Conservation (phyloP, 1,140 invertebrate species). For the Acromyrmex echinatior region DNA sequence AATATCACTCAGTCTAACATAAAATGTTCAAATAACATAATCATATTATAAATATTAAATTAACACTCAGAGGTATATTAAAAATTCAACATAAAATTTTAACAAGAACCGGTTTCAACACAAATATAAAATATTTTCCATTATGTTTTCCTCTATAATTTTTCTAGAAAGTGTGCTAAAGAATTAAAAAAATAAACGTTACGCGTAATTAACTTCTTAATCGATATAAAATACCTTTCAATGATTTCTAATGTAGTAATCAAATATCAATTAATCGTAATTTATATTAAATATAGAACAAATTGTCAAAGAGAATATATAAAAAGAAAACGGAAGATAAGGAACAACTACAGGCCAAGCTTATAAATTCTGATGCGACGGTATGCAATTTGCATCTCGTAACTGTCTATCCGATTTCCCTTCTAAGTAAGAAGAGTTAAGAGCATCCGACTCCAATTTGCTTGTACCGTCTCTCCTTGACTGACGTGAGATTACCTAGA, state of each 20-base stretch:
- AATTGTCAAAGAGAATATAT: conserved; percentile 52
- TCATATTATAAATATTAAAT: no score
- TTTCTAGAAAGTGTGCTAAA: neutral
- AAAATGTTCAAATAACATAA: no score
- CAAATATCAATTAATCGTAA: conserved; percentile 32
- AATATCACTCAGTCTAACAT: no score
- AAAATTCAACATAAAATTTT: no score
- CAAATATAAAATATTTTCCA: no score
- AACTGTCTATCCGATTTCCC: conserved; percentile 49
- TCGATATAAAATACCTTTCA: neutral
- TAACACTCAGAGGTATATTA: no score
- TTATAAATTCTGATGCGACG: conserved; percentile 47
- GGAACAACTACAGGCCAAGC: conserved; percentile 17
- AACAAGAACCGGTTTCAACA: no score
- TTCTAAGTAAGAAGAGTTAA: conserved; percentile 55
- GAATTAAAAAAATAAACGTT: conserved; percentile 8
- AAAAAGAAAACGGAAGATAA: neutral
- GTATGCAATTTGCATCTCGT: conserved; percentile 53
- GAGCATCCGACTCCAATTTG: conserved; percentile 52
- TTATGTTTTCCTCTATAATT: conserved; percentile 6
- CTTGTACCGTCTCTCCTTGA: conserved; percentile 34
- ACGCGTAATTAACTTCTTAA: neutral
- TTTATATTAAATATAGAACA: conserved; percentile 28
- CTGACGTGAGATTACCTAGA: conserved; percentile 48
- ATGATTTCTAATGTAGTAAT: neutral